phyloP scores from a whole-genome alignment of 2,113 vertebrate species.

The Hiodon alosoides region DNA sequence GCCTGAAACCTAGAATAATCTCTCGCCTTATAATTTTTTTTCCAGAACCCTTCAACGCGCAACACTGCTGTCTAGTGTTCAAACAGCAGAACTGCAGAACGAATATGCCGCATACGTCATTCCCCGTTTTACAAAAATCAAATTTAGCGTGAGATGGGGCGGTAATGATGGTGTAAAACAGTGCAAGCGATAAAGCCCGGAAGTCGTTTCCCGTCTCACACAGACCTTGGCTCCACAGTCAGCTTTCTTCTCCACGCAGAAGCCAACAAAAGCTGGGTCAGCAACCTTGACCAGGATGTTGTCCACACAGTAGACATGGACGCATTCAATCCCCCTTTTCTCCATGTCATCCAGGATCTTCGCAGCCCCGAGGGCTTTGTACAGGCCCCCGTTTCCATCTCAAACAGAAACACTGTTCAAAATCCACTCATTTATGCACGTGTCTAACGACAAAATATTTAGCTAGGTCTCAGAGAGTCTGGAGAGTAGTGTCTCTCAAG shows the following conservation, averaged over 20 bases:
- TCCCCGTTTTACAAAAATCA: neutral
- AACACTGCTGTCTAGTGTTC: slow-evolving; percentile 39
- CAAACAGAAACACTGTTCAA: neutral
- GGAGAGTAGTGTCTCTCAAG: no score
- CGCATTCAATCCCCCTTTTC: slow-evolving; percentile 64
- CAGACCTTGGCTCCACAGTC: slow-evolving; percentile 95
- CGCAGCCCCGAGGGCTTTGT: slow-evolving; percentile 79
- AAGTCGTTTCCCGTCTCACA: neutral
- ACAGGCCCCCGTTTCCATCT: slow-evolving; percentile 95
- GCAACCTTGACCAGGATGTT: slow-evolving; percentile 96
- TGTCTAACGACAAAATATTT: neutral
- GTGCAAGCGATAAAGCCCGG: no score
- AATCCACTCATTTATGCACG: slow-evolving; percentile 20
- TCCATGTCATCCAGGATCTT: slow-evolving; percentile 82
- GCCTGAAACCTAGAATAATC: no score
- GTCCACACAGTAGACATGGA: slow-evolving; percentile 92
- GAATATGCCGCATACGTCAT: neutral
- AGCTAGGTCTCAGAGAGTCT: no score
- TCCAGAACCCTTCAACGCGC: neutral
- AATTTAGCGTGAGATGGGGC: neutral
- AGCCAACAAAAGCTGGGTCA: slow-evolving; percentile 87
- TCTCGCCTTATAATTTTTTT: neutral
- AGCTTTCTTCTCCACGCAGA: slow-evolving; percentile 83
- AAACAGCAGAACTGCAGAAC: slow-evolving; percentile 4
- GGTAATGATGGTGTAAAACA: no score